Base-by-base conservation (phyloP, 2,113 vertebrate species). In the Tychaedon coryphoeus region DNA sequence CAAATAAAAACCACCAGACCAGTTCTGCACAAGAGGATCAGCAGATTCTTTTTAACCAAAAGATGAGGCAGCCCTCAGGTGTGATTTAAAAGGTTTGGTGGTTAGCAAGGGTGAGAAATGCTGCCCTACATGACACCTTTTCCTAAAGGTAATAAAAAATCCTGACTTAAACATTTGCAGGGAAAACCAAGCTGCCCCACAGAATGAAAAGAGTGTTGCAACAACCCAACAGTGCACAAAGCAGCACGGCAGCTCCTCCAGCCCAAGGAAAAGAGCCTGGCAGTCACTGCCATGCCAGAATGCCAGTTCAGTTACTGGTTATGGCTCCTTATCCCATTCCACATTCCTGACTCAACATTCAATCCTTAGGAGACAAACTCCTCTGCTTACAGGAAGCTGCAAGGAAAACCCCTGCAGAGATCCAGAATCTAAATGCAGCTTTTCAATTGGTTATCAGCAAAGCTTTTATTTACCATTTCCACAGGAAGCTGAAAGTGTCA, bases 211-310 rank as follows among this genome's bases (percentile, higher is more conserved):
- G 7, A 0, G 10, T 3, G 1, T 10, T 79, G 61, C 26, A 66
- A 50, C 34, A 71, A 82, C 40, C n/a, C 51, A 71, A 2, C 4
- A 36, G 17, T 2, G 25, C 31, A 20, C 7, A 18, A 14, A 54
- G 33, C 19, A 70, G 12, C n/a, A 9, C 0, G 0, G 10, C 57
- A 34, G 28, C 6, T 56, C 17, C 51, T 70, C 29, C 57, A 36
- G 38, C 29, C 77, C 36, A 31, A 40, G 50, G 18, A 5, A 53
- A 53, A 71, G 72, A 60, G 9, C 25, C 62, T 80, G 56, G 5
- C 17, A 91, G 60, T 22, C 58, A 9, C 20, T 51, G 22, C 64
- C 6, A 3, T 9, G 10, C 38, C 71, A 90, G 26, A 31, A 40
- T 10, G 19, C 43, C 67, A 50, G 33, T 53, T 51, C 51, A 22